Conservation (phyloP, 1,140 invertebrate genomes). For the Drosophila lacteicornis region DNA sequence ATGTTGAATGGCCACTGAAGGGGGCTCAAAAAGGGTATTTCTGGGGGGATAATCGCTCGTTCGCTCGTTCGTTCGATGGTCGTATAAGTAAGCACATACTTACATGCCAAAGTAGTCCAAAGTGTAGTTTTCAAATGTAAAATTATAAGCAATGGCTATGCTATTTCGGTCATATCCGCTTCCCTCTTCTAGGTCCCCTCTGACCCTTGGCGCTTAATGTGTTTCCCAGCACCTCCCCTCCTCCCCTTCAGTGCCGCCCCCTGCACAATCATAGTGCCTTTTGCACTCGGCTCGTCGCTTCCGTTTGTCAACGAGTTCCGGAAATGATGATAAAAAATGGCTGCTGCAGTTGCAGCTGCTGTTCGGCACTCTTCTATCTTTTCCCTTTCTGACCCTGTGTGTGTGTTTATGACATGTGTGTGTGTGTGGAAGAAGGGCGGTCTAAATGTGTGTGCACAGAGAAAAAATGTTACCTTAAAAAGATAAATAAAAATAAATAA, state of each 20-base stretch:
- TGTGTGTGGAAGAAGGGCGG: conserved; percentile 12
- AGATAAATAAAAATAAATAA: too few relatives aligned
- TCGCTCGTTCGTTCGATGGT: conserved; percentile 43
- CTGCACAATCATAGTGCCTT: conserved; percentile 38
- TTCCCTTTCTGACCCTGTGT: conserved; percentile 15
- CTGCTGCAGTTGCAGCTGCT: conserved; percentile 62
- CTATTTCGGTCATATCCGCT: conserved; percentile 77
- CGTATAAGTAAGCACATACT: conserved; percentile 52
- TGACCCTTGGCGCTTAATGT: conserved; percentile 24
- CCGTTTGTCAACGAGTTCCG: conserved; percentile 82
- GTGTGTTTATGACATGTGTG: conserved; percentile 43
- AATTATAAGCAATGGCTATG: conserved; percentile 75
- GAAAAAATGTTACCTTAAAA: not conserved
- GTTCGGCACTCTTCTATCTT: conserved; percentile 41
- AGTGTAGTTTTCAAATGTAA: conserved; percentile 70
- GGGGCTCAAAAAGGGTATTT: conserved; percentile 4
- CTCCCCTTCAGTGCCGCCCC: not conserved
- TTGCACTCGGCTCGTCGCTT: conserved; percentile 75
- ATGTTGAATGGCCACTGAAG: conserved; percentile 4
- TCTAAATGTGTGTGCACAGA: conserved; percentile 31
- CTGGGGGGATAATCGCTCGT: conserved; percentile 31
- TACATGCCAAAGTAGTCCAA: conserved; percentile 64
- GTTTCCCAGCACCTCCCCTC: conserved; percentile 4
- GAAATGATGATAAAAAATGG: conserved; percentile 83
- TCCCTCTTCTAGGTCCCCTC: not conserved